Base-by-base conservation (phyloP, 2,797 vertebrate genomes). In the Galaxias olidus region DNA sequence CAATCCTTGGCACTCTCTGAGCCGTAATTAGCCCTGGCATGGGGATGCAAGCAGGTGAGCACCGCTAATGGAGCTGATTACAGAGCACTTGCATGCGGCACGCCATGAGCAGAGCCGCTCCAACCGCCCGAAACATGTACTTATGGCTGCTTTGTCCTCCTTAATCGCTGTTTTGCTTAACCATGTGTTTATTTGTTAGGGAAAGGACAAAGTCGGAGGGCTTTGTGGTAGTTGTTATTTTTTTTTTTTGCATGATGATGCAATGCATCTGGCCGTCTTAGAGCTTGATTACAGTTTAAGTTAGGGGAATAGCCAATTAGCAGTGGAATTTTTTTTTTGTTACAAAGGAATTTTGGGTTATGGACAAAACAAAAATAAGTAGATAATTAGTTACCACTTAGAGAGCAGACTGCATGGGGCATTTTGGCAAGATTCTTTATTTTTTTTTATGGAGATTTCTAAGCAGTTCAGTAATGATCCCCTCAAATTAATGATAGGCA, bases 21-120 rank as follows among this genome's bases (percentile, higher is more conserved):
- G 67, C 72, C 64, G 61, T 83, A 81, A 88, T 84, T 70, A 86
- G 67, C 70, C 66, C 55, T 85, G 81, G 77, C 82, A 80, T 71
- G 61, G 56, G 47, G 47, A 67, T 73, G 70, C 19, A 73, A 79
- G 80, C 82, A 84, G 80, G 77, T 87, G 83, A 84, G 82, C 65
- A 63, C 46, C 11, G 68, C 73, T 83, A 82, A 86, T 84, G 71
- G 81, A 65, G 61, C 59, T 75, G 68, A 80, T 77, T 71, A 71
- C 67, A 68, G 61, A 50, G 48, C 66, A 30, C 71, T 71, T 71
- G 59, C 63, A 56, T 61, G 59, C 60, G 54, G 74, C 65, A 67
- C 51, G 47, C 63, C 66, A 18, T n/a, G 42, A 43, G 59, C 30
- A 6, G 59, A 65, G 55, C 68, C 73, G 72, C 75, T 72, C 56